Evolutionary conservation across 2,113 vertebrate genomes (phyloP).

Genomic region (Pyrgilauda ruficollis): DNA sequence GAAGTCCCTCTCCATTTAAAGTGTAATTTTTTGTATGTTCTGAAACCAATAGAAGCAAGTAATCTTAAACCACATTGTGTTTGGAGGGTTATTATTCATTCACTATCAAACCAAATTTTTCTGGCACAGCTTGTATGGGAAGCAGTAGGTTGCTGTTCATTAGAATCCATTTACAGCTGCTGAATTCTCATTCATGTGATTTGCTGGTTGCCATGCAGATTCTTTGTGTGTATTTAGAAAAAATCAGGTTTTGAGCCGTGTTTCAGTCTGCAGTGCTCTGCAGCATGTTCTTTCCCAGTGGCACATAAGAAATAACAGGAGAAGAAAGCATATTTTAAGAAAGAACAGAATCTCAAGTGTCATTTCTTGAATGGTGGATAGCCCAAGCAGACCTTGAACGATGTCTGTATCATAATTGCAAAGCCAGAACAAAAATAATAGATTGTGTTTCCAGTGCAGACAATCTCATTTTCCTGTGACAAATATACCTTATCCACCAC

Average conservation of each 20-base stretch:
- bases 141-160: neutral
- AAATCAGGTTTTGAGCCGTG: neutral
- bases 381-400: slow-evolving; percentile 26
- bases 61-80: neutral
- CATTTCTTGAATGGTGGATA: slow-evolving; percentile 37
- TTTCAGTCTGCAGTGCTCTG: slow-evolving; percentile 45
- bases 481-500: slow-evolving; percentile 48
- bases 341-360: neutral
- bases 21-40: neutral
- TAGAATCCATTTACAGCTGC: neutral
- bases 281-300: slow-evolving; percentile 3
- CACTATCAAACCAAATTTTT: neutral
- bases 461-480: slow-evolving; percentile 62
- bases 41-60: neutral
- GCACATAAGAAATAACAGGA: neutral
- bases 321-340: slow-evolving; percentile 8
- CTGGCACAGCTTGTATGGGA: neutral
- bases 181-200: neutral
- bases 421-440: slow-evolving; percentile 63
- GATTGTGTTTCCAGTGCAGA: slow-evolving; percentile 27
- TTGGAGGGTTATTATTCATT: neutral
- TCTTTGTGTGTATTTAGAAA: neutral
- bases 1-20: neutral
- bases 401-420: slow-evolving; percentile 52
- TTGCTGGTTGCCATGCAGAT: slow-evolving; percentile 20